These are phyloP conservation scores for Zaprionus vittiger DNA, from an alignment of 1,140 invertebrate species.

Conservation along the genomic window DNA sequence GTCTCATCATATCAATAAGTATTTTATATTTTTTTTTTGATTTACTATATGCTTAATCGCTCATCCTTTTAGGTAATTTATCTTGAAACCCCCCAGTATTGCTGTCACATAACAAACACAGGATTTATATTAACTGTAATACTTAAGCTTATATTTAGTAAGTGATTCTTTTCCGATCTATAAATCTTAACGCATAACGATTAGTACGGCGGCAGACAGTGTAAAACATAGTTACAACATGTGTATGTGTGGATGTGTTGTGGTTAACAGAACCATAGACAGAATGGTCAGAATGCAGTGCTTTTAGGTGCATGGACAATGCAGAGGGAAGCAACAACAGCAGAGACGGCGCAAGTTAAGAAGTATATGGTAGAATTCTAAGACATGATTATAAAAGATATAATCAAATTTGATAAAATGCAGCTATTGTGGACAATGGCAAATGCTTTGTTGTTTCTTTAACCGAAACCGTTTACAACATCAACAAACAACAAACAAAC, in stretches of 20 bases:
- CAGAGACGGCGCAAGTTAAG: constrained; percentile 24
- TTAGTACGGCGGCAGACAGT: constrained; percentile 38
- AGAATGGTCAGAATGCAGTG: constrained; percentile 28
- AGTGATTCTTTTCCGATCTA: background rate
- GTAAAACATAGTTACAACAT: constrained; percentile 35
- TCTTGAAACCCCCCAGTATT: background rate
- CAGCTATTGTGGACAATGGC: constrained; percentile 35
- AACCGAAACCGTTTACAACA: constrained; percentile 51
- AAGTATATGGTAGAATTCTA: background rate
- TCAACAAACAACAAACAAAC: constrained; percentile 62
- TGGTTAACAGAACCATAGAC: constrained; percentile 22
- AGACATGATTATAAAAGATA: background rate
- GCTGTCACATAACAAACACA: constrained; percentile 11
- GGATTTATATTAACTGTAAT: background rate
- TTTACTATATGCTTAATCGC: background rate
- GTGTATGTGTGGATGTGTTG: constrained; percentile 14
- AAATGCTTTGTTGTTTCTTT: constrained; percentile 36
- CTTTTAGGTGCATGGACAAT: constrained; percentile 42
- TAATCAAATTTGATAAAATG: background rate
- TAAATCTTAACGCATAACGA: constrained; percentile 22
- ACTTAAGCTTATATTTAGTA: background rate
- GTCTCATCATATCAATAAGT: background rate
- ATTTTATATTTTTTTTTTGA: background rate
- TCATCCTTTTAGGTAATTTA: background rate
- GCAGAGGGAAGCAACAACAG: constrained; percentile 33